Evolutionary conservation across 2,113 vertebrate species (phyloP), one percentile per base, ranked within the genome.

Genomic region (Mobula birostris): DNA sequence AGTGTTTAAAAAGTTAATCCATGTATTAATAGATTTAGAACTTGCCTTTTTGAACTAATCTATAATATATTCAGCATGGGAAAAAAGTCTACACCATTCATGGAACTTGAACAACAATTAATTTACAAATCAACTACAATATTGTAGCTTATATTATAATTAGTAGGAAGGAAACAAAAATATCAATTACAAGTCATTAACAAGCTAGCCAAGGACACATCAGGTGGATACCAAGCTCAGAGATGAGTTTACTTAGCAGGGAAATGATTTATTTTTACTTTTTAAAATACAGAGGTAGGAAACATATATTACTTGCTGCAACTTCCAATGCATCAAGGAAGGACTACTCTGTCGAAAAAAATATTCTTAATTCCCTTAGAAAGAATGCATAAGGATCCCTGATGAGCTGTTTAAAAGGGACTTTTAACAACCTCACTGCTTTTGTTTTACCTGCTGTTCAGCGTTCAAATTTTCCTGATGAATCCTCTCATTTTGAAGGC

Each of bases 401-500:
- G 12, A 14, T 88, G 58, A 88, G 29, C 6, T 21, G 72, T 66
- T 88, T 90, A 68, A 68, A 79, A 79, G n/a, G 17, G 21, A 74
- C 72, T 2, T 74, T 74, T 74, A 74, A 74, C 5, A 2, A 74
- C 5, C 17, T 74, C 72, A 74, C 4, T 66, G 63, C 32, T 82
- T n/a, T 19, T 68, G 12, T 90, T 66, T 63, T 66, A 90, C 85
- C 85, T 90, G 61, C 19, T 90, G 85, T n/a, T 32, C 29, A 66
- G 61, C 63, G 66, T 19, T 90, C 61, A 90, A 19, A 19, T 90
- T 90, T n/a, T 90, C 85, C 61, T 66, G 21, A 94, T 96, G 96
- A 8, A 17, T 95, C 72, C 95, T 95, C 94, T 97, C 96, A 11
- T 95, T 94, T 83, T 0, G 78, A n/a, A 94, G 0, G n/a, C 3